phyloP scores from a whole-genome alignment of 2,113 vertebrate species.

The Gambusia affinis region DNA sequence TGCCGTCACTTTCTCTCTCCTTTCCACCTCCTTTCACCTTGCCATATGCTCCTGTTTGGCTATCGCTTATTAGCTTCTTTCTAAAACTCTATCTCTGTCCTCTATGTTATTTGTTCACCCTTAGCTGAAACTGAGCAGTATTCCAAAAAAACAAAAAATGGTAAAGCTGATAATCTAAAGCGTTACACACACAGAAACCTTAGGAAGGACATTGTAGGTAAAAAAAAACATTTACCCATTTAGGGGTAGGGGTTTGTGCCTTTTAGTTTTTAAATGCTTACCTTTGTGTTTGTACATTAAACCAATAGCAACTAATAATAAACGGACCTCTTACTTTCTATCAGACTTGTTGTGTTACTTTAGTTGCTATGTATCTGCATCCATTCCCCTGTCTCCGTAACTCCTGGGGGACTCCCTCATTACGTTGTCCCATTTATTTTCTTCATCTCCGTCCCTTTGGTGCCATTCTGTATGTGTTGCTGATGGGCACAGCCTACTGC shows the following conservation, averaged over 20 bases:
- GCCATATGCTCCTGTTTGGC: conserved; percentile 22
- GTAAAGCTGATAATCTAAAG: conserved; percentile 43
- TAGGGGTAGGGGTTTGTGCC: background rate
- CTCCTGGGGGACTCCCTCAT: conserved; percentile 46
- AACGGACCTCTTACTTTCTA: background rate
- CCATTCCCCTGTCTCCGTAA: conserved; percentile 35
- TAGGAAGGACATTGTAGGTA: background rate
- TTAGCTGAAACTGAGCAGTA: conserved; percentile 30
- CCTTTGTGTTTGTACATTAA: no score
- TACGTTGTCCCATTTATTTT: conserved; percentile 45
- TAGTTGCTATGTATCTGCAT: conserved; percentile 29
- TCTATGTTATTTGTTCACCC: conserved; percentile 5
- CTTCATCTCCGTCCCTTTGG: conserved; percentile 11
- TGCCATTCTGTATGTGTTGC: conserved; percentile 21
- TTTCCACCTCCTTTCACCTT: conserved; percentile 21
- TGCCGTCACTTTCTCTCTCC: conserved; percentile 6
- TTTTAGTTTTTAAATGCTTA: background rate
- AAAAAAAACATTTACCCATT: background rate
- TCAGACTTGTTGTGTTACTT: conserved; percentile 26
- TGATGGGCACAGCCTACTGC: conserved; percentile 21
- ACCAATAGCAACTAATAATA: no score
- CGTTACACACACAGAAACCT: background rate
- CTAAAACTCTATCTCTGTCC: background rate
- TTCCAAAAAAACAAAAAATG: conserved; percentile 11
- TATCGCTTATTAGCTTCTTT: conserved; percentile 11